Conservation (phyloP, 2,797 vertebrate genomes). For the Eremophila alpestris region DNA sequence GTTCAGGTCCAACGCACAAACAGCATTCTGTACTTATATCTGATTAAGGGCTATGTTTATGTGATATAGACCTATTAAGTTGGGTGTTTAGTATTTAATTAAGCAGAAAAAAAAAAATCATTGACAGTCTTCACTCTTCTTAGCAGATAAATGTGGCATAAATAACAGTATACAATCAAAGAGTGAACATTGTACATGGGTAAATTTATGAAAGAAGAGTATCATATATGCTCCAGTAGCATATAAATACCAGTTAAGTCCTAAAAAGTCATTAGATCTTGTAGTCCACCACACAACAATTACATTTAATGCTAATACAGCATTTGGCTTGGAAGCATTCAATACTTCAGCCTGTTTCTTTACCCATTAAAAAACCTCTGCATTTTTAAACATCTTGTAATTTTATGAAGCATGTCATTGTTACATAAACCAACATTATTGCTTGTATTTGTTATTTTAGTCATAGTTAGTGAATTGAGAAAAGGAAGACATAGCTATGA, state of each 20-base stretch:
- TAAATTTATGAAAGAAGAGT: not conserved
- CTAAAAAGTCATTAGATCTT: not conserved
- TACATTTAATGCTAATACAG: not conserved
- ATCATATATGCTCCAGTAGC: not conserved
- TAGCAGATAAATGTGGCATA: not conserved
- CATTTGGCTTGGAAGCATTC: not conserved
- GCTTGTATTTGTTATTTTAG: not conserved
- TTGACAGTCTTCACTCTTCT: slow-evolving; percentile 15
- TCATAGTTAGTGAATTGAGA: not conserved
- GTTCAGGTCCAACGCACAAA: not conserved
- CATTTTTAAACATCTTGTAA: not conserved
- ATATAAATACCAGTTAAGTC: not conserved
- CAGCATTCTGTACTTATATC: not conserved
- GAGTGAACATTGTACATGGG: not conserved
- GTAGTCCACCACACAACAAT: not conserved
- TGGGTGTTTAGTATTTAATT: slow-evolving; percentile 21
- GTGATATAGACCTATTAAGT: not conserved
- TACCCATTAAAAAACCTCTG: not conserved
- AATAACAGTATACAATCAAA: not conserved
- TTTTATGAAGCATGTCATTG: not conserved
- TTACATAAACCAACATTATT: not conserved
- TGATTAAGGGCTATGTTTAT: slow-evolving; percentile 8
- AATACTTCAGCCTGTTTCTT: not conserved
- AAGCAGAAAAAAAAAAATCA: slow-evolving; percentile 41
- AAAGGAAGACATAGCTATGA: not conserved